These are phyloP conservation scores for Thryonomys swinderianus DNA, from an alignment of 2,113 vertebrate genomes.

Conservation along the genomic window DNA sequence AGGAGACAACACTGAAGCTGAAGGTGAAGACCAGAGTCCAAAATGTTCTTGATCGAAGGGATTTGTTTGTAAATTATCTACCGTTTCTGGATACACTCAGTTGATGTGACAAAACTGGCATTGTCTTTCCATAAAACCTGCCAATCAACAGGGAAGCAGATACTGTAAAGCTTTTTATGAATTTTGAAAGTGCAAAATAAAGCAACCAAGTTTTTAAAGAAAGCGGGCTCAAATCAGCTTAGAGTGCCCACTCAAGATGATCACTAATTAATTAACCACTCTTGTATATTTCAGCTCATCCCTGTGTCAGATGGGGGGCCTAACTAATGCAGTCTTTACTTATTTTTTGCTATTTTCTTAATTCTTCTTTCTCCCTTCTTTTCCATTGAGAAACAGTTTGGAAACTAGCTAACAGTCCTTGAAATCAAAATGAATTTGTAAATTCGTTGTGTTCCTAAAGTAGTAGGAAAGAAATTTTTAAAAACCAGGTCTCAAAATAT, in stretches of 20 bases:
- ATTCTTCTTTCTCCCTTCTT: neutral
- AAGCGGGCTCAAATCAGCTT: neutral
- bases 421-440: constrained; percentile 64
- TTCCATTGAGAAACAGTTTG: constrained; percentile 73
- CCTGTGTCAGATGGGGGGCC: neutral
- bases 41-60: too few species aligned
- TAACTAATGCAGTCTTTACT: neutral
- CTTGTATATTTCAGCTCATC: neutral
- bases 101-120: too few species aligned
- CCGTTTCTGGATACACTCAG: too few species aligned
- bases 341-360: constrained; percentile 8
- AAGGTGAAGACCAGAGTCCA: neutral
- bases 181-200: too few species aligned
- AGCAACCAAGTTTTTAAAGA: too few species aligned
- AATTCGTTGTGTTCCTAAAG: constrained; percentile 62
- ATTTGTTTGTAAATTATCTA: too few species aligned
- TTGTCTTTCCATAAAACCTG: too few species aligned
- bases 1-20: neutral
- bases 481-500: constrained; percentile 57
- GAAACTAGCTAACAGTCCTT: constrained; percentile 66
- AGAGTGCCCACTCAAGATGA: neutral
- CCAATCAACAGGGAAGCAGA: too few species aligned
- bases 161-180: too few species aligned
- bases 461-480: constrained; percentile 64
- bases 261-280: neutral